Evolutionary conservation across 2,888 invertebrate genomes (phyloP), one percentile per base, ranked within the genome.

Genomic region (Selenia dentaria): DNA sequence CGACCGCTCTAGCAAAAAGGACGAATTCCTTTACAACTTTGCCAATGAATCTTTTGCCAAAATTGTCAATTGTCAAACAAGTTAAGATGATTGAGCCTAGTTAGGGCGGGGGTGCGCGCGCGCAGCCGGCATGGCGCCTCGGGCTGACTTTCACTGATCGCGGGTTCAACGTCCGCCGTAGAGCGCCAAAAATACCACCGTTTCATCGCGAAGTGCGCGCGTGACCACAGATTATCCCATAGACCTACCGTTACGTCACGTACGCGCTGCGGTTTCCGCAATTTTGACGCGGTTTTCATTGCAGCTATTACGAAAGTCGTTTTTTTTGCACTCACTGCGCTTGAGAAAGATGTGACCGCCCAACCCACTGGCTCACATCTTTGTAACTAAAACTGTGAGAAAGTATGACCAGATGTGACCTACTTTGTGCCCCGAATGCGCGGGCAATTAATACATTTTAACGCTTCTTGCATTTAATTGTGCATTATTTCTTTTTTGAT

Each of bases 61-160:
- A 29, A n/a, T 8, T 12, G 3, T 6, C n/a, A 28, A 31, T 39
- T 35, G 25, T 10, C 28, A 25, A 37, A 25, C 9, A 33, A 25
- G 42, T 36, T 25, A 12, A 34, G 12, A 13, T 24, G 27, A 31
- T 38, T 59, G 55, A 36, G 18, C 44, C 34, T 11, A 25, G 44
- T 39, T 37, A 54, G 57, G 55, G 56, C 50, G 41, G 62, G 78
- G 74, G 73, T 71, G 72, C 48, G 54, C 54, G 24, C 44, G 57
- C 50, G 66, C 65, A 87, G 87, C 69, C 87, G 48, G 86, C 83
- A 53, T 74, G 87, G 83, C 85, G 86, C 81, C 83, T 62, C 64
- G 37, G 77, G 74, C 67, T 71, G 34, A 85, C 88, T 88, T 87
- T 88, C 87, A 80, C 88, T 79, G 66, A 42, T 64, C 54, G 55